Percentiles rank a stretch among this genome's conserved stretches.
Conservation (phyloP, 2,113 vertebrate genomes). For the Bombycilla garrulus region DNA sequence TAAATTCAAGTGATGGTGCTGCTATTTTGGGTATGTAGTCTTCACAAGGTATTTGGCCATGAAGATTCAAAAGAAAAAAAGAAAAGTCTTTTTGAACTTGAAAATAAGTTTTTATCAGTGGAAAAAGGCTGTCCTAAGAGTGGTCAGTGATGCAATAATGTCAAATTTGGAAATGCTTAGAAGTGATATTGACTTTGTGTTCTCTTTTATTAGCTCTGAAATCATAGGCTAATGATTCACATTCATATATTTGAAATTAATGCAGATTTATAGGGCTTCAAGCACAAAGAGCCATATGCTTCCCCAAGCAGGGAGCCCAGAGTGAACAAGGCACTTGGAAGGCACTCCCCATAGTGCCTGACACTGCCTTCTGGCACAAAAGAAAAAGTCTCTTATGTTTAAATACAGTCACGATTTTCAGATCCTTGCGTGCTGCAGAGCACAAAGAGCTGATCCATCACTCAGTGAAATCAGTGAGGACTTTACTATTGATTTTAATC, state of each 20-base stretch:
- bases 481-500: background rate
- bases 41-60: background rate
- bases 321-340: constrained; percentile 1
- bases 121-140: background rate
- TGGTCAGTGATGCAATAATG: background rate
- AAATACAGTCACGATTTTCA: background rate
- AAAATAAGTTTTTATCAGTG: background rate
- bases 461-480: background rate
- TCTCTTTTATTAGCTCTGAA: constrained; percentile 37
- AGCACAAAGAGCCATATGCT: constrained; percentile 46
- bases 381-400: background rate
- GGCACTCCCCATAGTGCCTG: background rate
- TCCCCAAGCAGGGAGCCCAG: background rate
- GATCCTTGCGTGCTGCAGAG: background rate
- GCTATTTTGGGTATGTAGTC: constrained; percentile 1
- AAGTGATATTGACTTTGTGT: background rate
- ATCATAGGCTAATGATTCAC: constrained; percentile 48
- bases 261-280: constrained; percentile 63
- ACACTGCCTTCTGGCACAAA: background rate
- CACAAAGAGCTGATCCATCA: background rate
- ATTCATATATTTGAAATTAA: constrained; percentile 62
- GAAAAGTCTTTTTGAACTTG: background rate
- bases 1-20: constrained; percentile 14
- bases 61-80: background rate
- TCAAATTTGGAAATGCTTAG: background rate